These are phyloP conservation scores for Ianthella basta DNA, from an alignment of 37 sponge, comb jelly and placozoan genomes.

Conservation along the genomic window DNA sequence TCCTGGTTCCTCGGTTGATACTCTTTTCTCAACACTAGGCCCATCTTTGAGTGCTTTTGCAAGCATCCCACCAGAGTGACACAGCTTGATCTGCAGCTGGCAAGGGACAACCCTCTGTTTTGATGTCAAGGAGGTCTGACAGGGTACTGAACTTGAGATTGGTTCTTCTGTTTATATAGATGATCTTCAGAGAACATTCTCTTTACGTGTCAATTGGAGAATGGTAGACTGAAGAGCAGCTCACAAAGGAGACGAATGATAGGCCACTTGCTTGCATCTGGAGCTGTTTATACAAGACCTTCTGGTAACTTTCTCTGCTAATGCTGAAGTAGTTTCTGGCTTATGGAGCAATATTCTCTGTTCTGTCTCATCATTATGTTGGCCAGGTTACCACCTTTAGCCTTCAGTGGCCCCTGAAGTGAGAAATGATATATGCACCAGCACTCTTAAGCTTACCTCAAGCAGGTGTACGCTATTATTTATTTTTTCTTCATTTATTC, in stretches of 20 bases:
- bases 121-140: slow-evolving; percentile 41
- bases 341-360: slow-evolving; percentile 39
- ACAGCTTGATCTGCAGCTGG: slow-evolving; percentile 18
- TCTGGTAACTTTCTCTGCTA: slow-evolving; percentile 33
- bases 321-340: slow-evolving; percentile 42
- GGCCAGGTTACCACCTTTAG: slow-evolving; percentile 29
- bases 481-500: too few species aligned
- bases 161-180: slow-evolving; percentile 27
- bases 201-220: slow-evolving; percentile 31
- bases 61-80: slow-evolving; percentile 29
- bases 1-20: neutral
- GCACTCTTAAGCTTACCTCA: slow-evolving; percentile 45
- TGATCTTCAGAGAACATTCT: slow-evolving; percentile 47
- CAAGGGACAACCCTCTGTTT: slow-evolving; percentile 34
- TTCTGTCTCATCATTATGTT: slow-evolving; percentile 13
- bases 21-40: slow-evolving; percentile 30
- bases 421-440: slow-evolving; percentile 36
- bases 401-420: slow-evolving; percentile 61
- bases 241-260: slow-evolving; percentile 36
- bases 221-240: slow-evolving; percentile 43
- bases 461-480: too few species aligned
- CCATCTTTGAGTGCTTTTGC: slow-evolving; percentile 11
- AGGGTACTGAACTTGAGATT: slow-evolving; percentile 26
- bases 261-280: slow-evolving; percentile 48
- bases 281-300: slow-evolving; percentile 47